Base-by-base conservation (phyloP, 2,888 invertebrate species). In the Lapara coniferarum region DNA sequence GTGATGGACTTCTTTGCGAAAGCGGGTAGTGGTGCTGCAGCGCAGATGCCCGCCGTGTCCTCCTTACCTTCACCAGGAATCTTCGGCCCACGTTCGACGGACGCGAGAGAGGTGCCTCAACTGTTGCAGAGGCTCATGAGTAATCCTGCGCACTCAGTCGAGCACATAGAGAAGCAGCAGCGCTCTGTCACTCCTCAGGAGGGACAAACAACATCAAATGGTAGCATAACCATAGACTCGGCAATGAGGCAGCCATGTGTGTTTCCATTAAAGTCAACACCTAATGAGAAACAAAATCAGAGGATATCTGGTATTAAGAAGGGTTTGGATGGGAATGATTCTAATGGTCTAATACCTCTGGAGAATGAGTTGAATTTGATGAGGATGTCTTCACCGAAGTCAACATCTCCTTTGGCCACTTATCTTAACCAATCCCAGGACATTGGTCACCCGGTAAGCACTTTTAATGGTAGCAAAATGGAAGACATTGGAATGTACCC, bases 1-100 rank as follows among this genome's bases (percentile, higher is more conserved):
- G 97, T 98, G 4, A 96, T 97, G 95, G 97, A 97, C 85, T 98
- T 98, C 87, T 97, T 98, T 84, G 97, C 97, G 4, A 96, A 96
- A 87, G 97, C 96, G 14, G 95, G 95, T 7, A 89, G 94, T 66
- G 95, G 95, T 2, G 94, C 94, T 1, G 82, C 89, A 10, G 93
- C 94, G 14, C 92, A 94, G 69, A 94, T 94, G 87, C 95, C 95
- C 46, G 91, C 94, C 0, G 93, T 93, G 14, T 89, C 94, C 0
- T 89, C 94, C 0, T 85, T 94, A 44, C 93, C 93, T 4, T 91
- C 94, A 25, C 92, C 92, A 0, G 92, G 92, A 0, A 88, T 94
- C 16, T 94, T 94, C 71, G 93, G 92, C 0, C 93, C 93, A 19
- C 85, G 91, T 63, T 83, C 89, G 8, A 90, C 94, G 0, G 95